phyloP scores from a whole-genome alignment of 2,888 invertebrate species.

The Drosophila melanosoma region DNA sequence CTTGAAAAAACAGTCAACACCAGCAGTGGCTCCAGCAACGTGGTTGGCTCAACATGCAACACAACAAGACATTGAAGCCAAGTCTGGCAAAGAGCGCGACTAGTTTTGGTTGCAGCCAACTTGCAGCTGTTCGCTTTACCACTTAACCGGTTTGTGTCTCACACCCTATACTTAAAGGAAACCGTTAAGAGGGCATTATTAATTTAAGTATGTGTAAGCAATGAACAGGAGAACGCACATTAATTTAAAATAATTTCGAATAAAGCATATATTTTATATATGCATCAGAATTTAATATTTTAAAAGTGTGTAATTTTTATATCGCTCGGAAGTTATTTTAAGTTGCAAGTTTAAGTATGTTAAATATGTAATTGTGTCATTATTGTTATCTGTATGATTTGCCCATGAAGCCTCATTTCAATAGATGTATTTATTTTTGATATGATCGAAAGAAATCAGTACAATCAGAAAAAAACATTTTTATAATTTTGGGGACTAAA shows the following conservation, averaged over 20 bases:
- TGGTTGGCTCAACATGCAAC: conserved; percentile 52
- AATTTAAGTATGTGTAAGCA: not conserved
- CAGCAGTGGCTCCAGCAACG: conserved; percentile 20
- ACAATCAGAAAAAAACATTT: not conserved
- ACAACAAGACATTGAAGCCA: conserved; percentile 44
- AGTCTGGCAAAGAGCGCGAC: conserved; percentile 44
- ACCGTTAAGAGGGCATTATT: not conserved
- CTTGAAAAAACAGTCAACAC: conserved; percentile 58
- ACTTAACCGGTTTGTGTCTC: conserved; percentile 44
- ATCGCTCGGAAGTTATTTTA: not conserved
- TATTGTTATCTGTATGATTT: not conserved
- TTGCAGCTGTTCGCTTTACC: conserved; percentile 58
- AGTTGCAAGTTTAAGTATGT: not conserved
- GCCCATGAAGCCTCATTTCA: not conserved
- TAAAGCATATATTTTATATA: not conserved
- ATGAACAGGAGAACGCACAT: not conserved
- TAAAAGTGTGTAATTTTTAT: not conserved
- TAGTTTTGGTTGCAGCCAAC: conserved; percentile 36
- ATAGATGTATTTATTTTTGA: not conserved
- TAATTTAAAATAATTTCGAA: not conserved
- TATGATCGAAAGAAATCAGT: not conserved
- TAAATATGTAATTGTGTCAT: not conserved
- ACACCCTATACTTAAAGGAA: conserved; percentile 15
- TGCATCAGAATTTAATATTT: not conserved
- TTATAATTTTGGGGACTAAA: not conserved